Conservation (phyloP, 2,888 invertebrate genomes). For the Drosophila robusta region DNA sequence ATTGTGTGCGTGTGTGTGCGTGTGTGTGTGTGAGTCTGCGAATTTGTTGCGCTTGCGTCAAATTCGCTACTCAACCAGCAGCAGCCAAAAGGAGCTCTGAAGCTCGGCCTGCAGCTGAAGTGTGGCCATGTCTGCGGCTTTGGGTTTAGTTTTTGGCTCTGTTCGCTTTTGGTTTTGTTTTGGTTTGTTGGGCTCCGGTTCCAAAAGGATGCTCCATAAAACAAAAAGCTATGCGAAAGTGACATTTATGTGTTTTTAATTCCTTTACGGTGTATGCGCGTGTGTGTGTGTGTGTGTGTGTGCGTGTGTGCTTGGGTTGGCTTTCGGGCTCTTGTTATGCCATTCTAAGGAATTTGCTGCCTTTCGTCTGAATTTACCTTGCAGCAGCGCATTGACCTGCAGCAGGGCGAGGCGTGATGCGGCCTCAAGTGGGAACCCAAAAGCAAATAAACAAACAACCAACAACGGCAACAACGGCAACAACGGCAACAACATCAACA, state of each 20-base stretch:
- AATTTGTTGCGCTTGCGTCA: conserved; percentile 75
- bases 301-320: conserved; percentile 12
- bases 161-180: conserved; percentile 29
- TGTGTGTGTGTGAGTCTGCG: conserved; percentile 36
- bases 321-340: conserved; percentile 46
- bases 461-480: conserved; percentile 2
- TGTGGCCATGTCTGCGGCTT: conserved; percentile 67
- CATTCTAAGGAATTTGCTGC: conserved; percentile 61
- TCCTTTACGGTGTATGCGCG: conserved; percentile 39
- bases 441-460: conserved; percentile 6
- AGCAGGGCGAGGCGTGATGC: conserved; percentile 9
- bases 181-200: conserved; percentile 19
- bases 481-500: conserved; percentile 3
- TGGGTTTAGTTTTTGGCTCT: conserved; percentile 39
- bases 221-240: conserved; percentile 75
- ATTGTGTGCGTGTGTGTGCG: conserved; percentile 13
- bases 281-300: conserved; percentile 3
- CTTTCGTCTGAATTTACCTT: conserved; percentile 66
- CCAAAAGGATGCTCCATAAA: conserved; percentile 71
- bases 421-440: not conserved
- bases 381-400: conserved; percentile 73
- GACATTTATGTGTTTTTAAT: conserved; percentile 80
- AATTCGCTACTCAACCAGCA: conserved; percentile 58
- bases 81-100: conserved; percentile 8
- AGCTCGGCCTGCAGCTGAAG: conserved; percentile 61